Percentiles rank a stretch among this genome's conserved stretches.
Conservation (phyloP, 2,888 invertebrate species). For the Melanostoma mellinum region DNA sequence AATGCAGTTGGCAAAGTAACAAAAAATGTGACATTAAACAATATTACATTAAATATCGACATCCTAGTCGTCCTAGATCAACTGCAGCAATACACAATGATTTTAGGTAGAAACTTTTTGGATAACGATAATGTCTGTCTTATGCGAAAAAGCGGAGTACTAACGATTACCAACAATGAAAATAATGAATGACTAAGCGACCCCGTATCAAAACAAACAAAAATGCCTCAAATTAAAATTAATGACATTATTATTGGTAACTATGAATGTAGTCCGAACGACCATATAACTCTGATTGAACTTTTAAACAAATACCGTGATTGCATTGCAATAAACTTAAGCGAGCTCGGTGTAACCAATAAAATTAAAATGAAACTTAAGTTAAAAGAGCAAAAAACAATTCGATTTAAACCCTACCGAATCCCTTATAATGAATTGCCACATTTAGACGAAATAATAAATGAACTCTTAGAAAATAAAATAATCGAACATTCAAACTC, state of each 20-base stretch:
- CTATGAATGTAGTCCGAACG: no score
- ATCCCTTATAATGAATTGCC: no score
- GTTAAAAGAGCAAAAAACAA: constrained; percentile 2
- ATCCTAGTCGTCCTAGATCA: no score
- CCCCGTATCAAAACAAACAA: background rate
- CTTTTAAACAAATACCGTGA: constrained; percentile 11
- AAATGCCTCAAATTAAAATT: no score
- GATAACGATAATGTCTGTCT: background rate
- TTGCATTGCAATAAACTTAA: constrained; percentile 11
- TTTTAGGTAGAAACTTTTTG: constrained; percentile 9
- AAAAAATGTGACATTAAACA: no score
- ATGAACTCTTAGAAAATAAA: constrained; percentile 3
- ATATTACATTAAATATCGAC: background rate
- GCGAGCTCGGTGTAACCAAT: background rate
- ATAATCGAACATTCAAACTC: constrained; percentile 26
- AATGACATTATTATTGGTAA: no score
- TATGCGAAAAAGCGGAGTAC: background rate
- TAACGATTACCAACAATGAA: no score
- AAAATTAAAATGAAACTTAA: constrained; percentile 2
- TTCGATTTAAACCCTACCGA: no score
- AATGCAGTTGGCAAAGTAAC: no score
- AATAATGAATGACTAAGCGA: background rate
- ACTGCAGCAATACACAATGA: background rate
- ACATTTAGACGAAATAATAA: no score
- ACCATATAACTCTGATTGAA: background rate